Evolutionary conservation across 2,797 vertebrate genomes (phyloP).

Genomic region (Danio jaintianensis): DNA sequence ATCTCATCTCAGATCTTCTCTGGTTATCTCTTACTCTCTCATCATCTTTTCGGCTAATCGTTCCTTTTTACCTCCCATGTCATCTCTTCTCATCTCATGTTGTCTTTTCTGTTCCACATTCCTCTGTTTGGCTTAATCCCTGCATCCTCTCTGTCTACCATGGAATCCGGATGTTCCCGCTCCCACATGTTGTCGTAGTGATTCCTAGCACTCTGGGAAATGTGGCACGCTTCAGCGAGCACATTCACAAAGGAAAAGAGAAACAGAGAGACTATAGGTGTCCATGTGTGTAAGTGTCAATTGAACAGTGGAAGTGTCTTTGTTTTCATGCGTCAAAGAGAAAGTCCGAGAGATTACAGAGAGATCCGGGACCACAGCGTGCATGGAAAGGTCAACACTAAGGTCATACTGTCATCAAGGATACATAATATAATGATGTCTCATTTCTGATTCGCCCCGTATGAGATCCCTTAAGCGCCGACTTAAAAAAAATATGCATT

Average conservation of each 20-base stretch:
- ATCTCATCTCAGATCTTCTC: neutral
- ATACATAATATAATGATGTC: slow-evolving; percentile 25
- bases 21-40: neutral
- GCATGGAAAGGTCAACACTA: slow-evolving; percentile 42
- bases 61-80: neutral
- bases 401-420: slow-evolving; percentile 48
- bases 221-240: slow-evolving; percentile 52
- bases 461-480: slow-evolving; percentile 19
- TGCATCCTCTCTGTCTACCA: slow-evolving; percentile 24
- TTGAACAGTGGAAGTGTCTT: slow-evolving; percentile 32
- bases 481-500: slow-evolving; percentile 23
- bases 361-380: slow-evolving; percentile 46
- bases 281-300: slow-evolving; percentile 32
- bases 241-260: slow-evolving; percentile 45
- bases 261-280: slow-evolving; percentile 45
- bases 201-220: slow-evolving; percentile 55
- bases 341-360: slow-evolving; percentile 51
- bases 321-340: slow-evolving; percentile 38
- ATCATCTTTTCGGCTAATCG: neutral
- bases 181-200: slow-evolving; percentile 56
- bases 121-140: slow-evolving; percentile 26
- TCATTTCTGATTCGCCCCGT: slow-evolving; percentile 7
- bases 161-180: slow-evolving; percentile 47
- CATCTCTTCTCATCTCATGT: slow-evolving; percentile 2
- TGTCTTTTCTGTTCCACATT: slow-evolving; percentile 19